A percentile compares a stretch with the other conserved stretches of the same genome.
phyloP scores from a whole-genome alignment of 2,888 invertebrate species.

The Mantis religiosa region DNA sequence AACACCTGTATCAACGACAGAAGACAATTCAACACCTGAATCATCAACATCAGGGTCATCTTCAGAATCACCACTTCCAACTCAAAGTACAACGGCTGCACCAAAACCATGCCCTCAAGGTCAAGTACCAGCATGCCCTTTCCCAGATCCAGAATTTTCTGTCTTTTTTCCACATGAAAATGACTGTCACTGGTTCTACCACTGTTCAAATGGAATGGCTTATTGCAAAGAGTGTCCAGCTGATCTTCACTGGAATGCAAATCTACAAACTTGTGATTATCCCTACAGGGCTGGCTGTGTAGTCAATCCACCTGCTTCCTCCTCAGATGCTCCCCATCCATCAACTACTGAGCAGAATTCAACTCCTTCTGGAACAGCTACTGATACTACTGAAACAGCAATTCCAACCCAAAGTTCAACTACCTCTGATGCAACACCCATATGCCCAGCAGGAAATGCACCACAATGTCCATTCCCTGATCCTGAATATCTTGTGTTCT shows the following conservation, averaged over 20 bases:
- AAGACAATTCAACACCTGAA: not conserved
- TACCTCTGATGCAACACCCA: too few relatives aligned
- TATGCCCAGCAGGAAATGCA: not conserved
- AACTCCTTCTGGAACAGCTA: too few relatives aligned
- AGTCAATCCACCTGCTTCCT: too few relatives aligned
- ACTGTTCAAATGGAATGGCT: not conserved
- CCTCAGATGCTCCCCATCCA: too few relatives aligned
- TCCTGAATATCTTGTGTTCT: not conserved
- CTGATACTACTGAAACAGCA: too few relatives aligned
- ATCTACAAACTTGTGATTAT: not conserved
- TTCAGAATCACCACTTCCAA: not conserved
- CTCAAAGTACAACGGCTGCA: not conserved
- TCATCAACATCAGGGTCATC: not conserved
- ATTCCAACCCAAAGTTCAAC: too few relatives aligned
- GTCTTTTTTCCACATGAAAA: not conserved
- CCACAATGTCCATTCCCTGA: not conserved
- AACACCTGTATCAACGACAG: not conserved
- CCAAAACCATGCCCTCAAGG: not conserved
- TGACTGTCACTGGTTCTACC: conserved; percentile 1
- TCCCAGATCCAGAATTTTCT: not conserved
- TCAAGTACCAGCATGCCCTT: not conserved
- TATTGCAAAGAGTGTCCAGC: not conserved
- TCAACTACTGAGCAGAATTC: too few relatives aligned
- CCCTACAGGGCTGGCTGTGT: not conserved
- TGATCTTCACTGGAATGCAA: not conserved